phyloP scores from a whole-genome alignment of 64 coral and sea anemone genomes.

The Porites lutea region DNA sequence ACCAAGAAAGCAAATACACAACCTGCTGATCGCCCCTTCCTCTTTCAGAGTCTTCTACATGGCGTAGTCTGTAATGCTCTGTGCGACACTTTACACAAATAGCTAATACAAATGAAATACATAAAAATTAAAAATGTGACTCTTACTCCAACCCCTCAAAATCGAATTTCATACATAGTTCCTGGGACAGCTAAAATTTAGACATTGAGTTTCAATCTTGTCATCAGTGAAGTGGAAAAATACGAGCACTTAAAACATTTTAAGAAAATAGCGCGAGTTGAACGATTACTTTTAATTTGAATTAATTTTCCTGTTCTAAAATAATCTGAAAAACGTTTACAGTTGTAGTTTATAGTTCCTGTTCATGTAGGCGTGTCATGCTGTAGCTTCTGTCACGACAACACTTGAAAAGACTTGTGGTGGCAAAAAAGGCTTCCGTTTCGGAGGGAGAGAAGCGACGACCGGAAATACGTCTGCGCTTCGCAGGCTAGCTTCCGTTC shows the following conservation, averaged over 20 bases:
- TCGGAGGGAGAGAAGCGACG: too few relatives aligned
- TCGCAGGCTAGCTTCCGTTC: neutral
- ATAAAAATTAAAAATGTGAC: neutral
- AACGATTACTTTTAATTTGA: neutral
- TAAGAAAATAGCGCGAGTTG: neutral
- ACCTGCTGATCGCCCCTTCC: too few relatives aligned
- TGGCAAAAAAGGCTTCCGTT: neutral
- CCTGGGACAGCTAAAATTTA: neutral
- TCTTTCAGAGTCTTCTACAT: too few relatives aligned
- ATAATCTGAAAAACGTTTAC: neutral
- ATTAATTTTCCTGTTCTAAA: neutral
- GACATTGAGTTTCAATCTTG: neutral
- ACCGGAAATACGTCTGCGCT: too few relatives aligned
- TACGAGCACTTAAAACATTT: neutral
- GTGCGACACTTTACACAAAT: conserved; percentile 44
- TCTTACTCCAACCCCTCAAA: neutral
- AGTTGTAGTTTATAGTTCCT: too few relatives aligned
- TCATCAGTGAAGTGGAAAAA: conserved; percentile 21
- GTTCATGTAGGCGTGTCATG: too few relatives aligned
- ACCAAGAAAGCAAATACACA: too few relatives aligned
- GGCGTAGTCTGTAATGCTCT: neutral
- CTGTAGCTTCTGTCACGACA: too few relatives aligned
- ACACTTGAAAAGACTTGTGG: too few relatives aligned
- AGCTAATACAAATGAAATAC: neutral
- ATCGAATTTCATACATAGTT: neutral